Evolutionary conservation across 2,113 vertebrate species (phyloP).

Genomic region (Lanius ludovicianus): DNA sequence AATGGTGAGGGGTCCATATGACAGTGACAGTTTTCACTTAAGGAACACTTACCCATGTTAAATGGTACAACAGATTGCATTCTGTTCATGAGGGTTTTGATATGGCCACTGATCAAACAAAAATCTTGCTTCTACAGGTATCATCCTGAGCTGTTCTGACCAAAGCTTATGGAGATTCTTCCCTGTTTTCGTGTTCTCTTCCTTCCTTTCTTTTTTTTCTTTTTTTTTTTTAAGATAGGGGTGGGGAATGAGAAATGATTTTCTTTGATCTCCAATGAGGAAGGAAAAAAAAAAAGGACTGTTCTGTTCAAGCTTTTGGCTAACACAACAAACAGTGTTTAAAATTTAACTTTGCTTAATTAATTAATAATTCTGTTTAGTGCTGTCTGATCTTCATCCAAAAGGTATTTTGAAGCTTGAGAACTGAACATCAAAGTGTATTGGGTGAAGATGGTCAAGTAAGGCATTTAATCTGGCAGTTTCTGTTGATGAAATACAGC

Average conservation of each 20-base stretch:
- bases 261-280: slow-evolving; percentile 90
- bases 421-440: slow-evolving; percentile 95
- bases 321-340: slow-evolving; percentile 99
- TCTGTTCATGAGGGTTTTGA: slow-evolving; percentile 72
- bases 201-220: no score
- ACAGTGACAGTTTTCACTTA: slow-evolving; percentile 6
- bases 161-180: slow-evolving; percentile 74
- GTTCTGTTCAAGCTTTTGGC: slow-evolving; percentile 96
- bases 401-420: slow-evolving; percentile 91
- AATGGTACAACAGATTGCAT: slow-evolving; percentile 66
- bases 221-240: slow-evolving; percentile 51
- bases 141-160: slow-evolving; percentile 76
- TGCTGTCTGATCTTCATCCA: slow-evolving; percentile 97
- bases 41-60: not conserved
- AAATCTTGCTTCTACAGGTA: slow-evolving; percentile 59
- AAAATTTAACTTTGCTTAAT: slow-evolving; percentile 99
- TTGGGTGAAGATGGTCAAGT: slow-evolving; percentile 83
- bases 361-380: slow-evolving; percentile 99
- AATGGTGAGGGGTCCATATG: not conserved
- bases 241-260: slow-evolving; percentile 73
- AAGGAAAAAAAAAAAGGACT: slow-evolving; percentile 79
- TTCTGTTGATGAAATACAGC: slow-evolving; percentile 73
- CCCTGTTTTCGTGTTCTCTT: not conserved
- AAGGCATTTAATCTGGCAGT: slow-evolving; percentile 84
- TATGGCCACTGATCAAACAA: slow-evolving; percentile 75